These are phyloP conservation scores for Frankliniella intonsa DNA, from an alignment of 2,888 invertebrate species.

Conservation along the genomic window DNA sequence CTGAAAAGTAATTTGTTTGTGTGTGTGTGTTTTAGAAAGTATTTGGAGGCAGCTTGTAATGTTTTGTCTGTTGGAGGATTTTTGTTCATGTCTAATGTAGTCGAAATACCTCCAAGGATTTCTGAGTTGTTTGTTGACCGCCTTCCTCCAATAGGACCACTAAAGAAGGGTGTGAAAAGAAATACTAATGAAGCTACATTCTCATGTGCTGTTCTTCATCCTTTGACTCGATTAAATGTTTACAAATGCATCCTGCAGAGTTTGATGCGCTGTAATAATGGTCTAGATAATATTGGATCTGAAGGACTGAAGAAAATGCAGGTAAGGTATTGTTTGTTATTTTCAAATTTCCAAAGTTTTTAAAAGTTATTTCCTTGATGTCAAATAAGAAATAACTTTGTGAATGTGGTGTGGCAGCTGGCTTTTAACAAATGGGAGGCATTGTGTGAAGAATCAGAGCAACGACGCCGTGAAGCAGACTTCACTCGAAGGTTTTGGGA, in stretches of 20 bases:
- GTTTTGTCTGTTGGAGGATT: conserved; percentile 68
- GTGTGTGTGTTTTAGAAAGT: conserved; percentile 46
- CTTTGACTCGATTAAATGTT: conserved; percentile 57
- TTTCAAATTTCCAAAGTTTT: conserved; percentile 36
- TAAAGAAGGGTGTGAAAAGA: conserved; percentile 51
- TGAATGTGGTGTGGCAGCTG: conserved; percentile 47
- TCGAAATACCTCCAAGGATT: conserved; percentile 57
- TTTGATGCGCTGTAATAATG: conserved; percentile 47
- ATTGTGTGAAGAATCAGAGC: conserved; percentile 60
- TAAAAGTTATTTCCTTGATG: no score
- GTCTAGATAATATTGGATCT: conserved; percentile 29
- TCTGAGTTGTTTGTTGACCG: conserved; percentile 56
- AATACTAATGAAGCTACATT: conserved; percentile 56
- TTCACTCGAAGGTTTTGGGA: conserved; percentile 71
- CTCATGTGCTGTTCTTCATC: conserved; percentile 57
- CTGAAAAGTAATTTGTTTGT: neutral
- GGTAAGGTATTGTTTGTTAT: neutral
- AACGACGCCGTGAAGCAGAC: conserved; percentile 61
- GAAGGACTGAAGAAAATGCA: neutral
- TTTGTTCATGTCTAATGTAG: conserved; percentile 57
- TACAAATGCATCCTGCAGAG: conserved; percentile 60
- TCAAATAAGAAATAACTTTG: neutral
- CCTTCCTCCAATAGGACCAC: conserved; percentile 45
- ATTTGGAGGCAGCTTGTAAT: conserved; percentile 67
- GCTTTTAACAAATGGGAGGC: conserved; percentile 58